phyloP scores from a whole-genome alignment of 2,113 vertebrate species.

The Myodes glareolus region DNA sequence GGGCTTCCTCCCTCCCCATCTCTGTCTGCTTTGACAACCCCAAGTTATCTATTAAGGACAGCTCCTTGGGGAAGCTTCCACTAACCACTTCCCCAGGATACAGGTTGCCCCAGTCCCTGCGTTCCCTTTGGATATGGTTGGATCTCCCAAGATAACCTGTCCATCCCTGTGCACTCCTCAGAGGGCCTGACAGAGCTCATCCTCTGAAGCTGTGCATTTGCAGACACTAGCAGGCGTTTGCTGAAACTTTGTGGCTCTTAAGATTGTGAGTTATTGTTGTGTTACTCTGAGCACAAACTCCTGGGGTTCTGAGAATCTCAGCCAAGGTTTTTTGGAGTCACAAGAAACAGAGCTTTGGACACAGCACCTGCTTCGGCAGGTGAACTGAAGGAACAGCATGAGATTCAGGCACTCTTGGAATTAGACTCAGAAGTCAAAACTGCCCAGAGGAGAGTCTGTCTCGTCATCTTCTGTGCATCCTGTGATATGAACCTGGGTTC shows the following conservation, averaged over 20 bases:
- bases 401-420: not conserved
- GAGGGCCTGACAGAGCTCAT: not conserved
- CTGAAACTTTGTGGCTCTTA: not conserved
- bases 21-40: not conserved
- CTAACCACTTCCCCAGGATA: not conserved
- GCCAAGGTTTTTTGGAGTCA: not conserved
- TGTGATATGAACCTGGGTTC: not conserved
- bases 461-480: not conserved
- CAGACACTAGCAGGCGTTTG: not conserved
- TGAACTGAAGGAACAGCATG: not conserved
- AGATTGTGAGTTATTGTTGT: not conserved
- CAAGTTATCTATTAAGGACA: not conserved
- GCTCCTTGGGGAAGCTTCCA: not conserved
- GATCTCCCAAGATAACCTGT: not conserved
- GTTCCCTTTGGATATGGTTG: not conserved
- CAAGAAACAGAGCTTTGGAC: not conserved
- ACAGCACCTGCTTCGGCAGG: not conserved
- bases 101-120: not conserved
- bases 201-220: not conserved
- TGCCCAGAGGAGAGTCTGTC: not conserved
- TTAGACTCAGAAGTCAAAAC: not conserved
- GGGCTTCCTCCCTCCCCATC: not conserved
- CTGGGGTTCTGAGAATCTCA: conserved; percentile 23
- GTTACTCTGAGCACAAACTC: not conserved
- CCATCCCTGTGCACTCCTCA: not conserved